Evolutionary conservation across 2,888 invertebrate species (phyloP).

Genomic region (Bellardia bayeri): DNA sequence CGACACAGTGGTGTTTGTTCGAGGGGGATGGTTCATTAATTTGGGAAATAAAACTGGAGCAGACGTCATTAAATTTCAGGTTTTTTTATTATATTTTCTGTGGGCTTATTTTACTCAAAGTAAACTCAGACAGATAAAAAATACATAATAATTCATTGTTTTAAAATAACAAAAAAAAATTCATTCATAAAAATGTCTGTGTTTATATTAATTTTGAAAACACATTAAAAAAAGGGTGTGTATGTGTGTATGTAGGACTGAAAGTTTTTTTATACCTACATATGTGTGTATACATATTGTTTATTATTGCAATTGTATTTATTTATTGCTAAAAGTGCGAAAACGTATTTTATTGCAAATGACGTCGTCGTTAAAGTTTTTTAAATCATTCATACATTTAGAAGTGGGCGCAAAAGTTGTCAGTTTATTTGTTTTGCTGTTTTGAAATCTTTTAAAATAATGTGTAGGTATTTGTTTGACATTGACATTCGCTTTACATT

Average conservation of each 20-base stretch:
- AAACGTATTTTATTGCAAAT: not conserved
- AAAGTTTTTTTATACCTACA: not conserved
- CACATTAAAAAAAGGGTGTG: slow-evolving; percentile 12
- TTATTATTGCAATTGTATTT: slow-evolving; percentile 2
- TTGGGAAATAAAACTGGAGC: not conserved
- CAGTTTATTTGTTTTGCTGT: slow-evolving; percentile 1
- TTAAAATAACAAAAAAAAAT: not conserved
- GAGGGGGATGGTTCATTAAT: not conserved
- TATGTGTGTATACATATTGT: not conserved
- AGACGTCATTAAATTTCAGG: slow-evolving; percentile 24
- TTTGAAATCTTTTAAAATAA: slow-evolving; percentile 9
- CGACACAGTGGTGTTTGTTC: not conserved
- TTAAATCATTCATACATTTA: not conserved
- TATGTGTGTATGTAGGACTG: slow-evolving; percentile 5
- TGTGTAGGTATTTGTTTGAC: not conserved
- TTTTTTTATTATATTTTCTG: not conserved
- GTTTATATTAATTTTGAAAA: not conserved
- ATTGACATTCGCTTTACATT: not conserved
- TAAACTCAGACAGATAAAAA: slow-evolving; percentile 4
- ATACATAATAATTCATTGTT: not conserved
- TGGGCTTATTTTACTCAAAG: slow-evolving; percentile 1
- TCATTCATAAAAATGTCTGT: slow-evolving; percentile 40
- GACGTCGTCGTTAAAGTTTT: slow-evolving; percentile 30
- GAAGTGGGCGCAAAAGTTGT: slow-evolving; percentile 32
- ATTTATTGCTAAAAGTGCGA: not conserved